Base-by-base conservation (phyloP, 2,888 invertebrate species). In the Lepidocyrtoides sp. region DNA sequence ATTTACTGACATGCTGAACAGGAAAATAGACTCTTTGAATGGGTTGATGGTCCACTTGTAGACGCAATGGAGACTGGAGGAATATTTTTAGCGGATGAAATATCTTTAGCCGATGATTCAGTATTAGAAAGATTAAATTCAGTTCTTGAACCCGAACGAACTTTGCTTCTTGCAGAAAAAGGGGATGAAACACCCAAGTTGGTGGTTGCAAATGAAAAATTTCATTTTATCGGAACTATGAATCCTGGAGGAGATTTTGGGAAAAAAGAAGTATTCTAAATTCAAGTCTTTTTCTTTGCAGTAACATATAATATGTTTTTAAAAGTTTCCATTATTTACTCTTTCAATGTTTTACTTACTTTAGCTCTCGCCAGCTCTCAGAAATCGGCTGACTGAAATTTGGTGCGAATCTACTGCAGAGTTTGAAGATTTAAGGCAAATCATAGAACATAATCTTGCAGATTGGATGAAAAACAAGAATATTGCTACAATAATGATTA, bases 231-330 rank as follows among this genome's bases (percentile, higher is more conserved):
- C 89, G 99, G 98, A 0, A 99, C 99, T 0, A 99, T 99, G 99
- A 99, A 99, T 96, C 99, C 99, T 7, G 99, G 99, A 12, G 99
- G 99, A 0, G 99, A 99, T 96, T 99, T 98, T 95, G 99, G 99
- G 2, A 99, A 99, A 95, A 99, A 99, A 95, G 99, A 99, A 95
- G 96, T 96, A 94, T n/a, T n/a, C n/a, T n/a, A n/a, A n/a, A n/a
- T n/a, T n/a, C n/a, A n/a, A n/a, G n/a, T n/a, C n/a, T n/a, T n/a
- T n/a, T n/a, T n/a, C n/a, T n/a, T n/a, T n/a, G n/a, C n/a, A n/a
- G n/a, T n/a, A n/a, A n/a, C n/a, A n/a, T n/a, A n/a, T n/a, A n/a
- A n/a, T n/a, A 41, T 41, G 41, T 41, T 7, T 41, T 26, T 29
- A 10, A 44, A 8, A 5, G 8, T 12, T 8, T 8, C 1, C 63